Percentiles rank a stretch among this genome's conserved stretches.
Evolutionary conservation across 2,888 invertebrate genomes (phyloP).

Genomic region (Sthenelais limicola): DNA sequence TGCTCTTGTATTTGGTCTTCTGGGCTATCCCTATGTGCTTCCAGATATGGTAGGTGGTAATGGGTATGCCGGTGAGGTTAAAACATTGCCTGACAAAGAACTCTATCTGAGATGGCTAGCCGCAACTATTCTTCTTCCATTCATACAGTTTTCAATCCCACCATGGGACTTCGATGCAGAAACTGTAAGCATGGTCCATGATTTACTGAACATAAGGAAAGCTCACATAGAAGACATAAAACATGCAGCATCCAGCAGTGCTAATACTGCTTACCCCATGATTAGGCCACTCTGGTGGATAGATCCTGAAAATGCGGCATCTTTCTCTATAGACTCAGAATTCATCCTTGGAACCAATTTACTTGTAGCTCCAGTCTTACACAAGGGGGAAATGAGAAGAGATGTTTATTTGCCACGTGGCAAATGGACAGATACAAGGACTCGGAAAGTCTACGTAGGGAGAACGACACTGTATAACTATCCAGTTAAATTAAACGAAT

Average conservation of each 20-base stretch:
- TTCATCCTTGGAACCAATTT: constrained; percentile 67
- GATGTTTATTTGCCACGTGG: constrained; percentile 61
- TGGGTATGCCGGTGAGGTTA: constrained; percentile 52
- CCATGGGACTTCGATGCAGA: constrained; percentile 73
- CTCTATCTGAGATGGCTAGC: constrained; percentile 81
- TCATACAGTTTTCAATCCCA: constrained; percentile 84
- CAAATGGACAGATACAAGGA: constrained; percentile 35
- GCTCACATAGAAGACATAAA: constrained; percentile 55
- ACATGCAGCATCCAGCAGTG: constrained; percentile 54
- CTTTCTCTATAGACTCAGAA: constrained; percentile 84
- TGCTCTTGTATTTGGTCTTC: constrained; percentile 74
- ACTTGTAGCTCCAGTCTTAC: constrained; percentile 69
- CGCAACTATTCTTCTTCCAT: constrained; percentile 89
- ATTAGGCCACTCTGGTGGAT: constrained; percentile 91
- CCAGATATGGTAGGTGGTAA: constrained; percentile 83
- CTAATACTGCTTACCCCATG: constrained; percentile 79
- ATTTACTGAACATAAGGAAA: constrained; percentile 55
- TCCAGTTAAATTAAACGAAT: constrained; percentile 43
- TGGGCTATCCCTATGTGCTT: constrained; percentile 87
- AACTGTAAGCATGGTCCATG: constrained; percentile 54
- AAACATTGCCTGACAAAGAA: constrained; percentile 55
- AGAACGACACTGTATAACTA: constrained; percentile 40
- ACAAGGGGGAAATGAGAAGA: constrained; percentile 58
- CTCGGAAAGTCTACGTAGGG: constrained; percentile 35
- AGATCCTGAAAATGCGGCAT: constrained; percentile 85